A percentile compares a stretch with the other conserved stretches of the same genome.
These are phyloP conservation scores for Cephus cinctus DNA, from an alignment of 1,140 invertebrate species.

Conservation along the genomic window DNA sequence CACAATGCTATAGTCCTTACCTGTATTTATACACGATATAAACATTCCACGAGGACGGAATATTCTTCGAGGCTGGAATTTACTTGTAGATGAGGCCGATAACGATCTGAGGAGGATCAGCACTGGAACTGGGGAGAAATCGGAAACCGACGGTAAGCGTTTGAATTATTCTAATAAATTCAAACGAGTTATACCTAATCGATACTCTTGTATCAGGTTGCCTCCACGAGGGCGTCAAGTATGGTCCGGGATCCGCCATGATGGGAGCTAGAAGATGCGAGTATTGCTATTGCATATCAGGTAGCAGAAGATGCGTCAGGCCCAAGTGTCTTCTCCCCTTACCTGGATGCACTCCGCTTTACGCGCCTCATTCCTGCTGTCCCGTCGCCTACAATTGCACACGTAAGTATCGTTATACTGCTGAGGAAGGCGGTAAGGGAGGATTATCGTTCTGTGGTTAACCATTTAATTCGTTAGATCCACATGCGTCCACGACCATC, in stretches of 20 bases:
- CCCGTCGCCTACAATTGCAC: conserved; percentile 81
- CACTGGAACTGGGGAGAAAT: too few species aligned
- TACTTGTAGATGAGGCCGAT: too few species aligned
- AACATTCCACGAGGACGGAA: conserved; percentile 46
- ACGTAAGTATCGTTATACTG: conserved; percentile 53
- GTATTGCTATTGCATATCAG: conserved; percentile 84
- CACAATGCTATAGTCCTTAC: too few species aligned
- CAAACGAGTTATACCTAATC: too few species aligned
- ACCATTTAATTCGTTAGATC: conserved; percentile 25
- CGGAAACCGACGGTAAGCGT: too few species aligned
- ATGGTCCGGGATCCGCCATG: conserved; percentile 83
- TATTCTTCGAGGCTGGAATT: conserved; percentile 43
- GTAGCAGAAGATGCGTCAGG: conserved; percentile 73
- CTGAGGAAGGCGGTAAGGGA: too few species aligned
- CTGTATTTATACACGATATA: conserved; percentile 38
- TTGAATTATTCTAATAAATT: too few species aligned
- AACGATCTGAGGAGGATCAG: too few species aligned
- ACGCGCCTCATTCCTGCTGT: conserved; percentile 75
- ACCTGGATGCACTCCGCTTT: conserved; percentile 69
- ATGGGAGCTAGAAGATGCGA: conserved; percentile 74
- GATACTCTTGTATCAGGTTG: too few species aligned
- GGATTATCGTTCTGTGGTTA: conserved; percentile 7
- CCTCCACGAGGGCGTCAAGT: conserved; percentile 71
- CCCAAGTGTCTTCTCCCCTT: conserved; percentile 79
- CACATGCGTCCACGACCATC: conserved; percentile 37